Conservation (phyloP, 2,113 vertebrate species). For the Podiceps cristatus region DNA sequence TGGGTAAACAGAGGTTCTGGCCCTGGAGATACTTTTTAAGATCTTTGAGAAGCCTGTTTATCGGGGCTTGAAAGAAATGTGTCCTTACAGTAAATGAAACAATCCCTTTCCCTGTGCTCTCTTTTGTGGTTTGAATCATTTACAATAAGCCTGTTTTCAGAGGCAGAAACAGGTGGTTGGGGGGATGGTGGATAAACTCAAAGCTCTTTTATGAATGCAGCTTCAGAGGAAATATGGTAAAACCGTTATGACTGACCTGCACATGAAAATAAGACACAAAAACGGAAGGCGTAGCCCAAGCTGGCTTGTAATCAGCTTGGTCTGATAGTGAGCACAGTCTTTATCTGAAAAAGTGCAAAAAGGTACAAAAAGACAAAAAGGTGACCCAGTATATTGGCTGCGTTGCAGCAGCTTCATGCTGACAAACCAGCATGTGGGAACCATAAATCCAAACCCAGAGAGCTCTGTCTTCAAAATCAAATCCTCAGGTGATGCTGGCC, state of each 20-base stretch:
- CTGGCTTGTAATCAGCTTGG: background rate
- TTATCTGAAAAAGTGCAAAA: background rate
- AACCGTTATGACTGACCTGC: background rate
- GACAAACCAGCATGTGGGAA: background rate
- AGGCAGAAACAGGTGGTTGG: conserved; percentile 29
- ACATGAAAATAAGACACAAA: background rate
- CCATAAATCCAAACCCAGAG: background rate
- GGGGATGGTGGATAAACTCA: background rate
- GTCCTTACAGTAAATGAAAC: conserved; percentile 56
- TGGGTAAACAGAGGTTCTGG: conserved; percentile 55
- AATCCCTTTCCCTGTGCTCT: conserved; percentile 35
- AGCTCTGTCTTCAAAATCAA: background rate
- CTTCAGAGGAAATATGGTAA: background rate
- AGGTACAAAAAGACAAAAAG: background rate
- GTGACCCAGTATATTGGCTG: background rate
- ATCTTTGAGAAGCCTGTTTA: conserved; percentile 47
- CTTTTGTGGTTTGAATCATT: conserved; percentile 65
- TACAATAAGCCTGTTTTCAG: conserved; percentile 54
- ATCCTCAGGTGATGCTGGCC: background rate
- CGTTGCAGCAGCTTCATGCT: background rate
- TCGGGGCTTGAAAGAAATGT: conserved; percentile 58
- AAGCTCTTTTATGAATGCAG: background rate
- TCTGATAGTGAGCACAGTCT: background rate
- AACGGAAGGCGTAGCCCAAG: background rate
- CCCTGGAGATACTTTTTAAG: conserved; percentile 33